Conservation (phyloP, 2,797 vertebrate genomes). For the Prionace glauca region DNA sequence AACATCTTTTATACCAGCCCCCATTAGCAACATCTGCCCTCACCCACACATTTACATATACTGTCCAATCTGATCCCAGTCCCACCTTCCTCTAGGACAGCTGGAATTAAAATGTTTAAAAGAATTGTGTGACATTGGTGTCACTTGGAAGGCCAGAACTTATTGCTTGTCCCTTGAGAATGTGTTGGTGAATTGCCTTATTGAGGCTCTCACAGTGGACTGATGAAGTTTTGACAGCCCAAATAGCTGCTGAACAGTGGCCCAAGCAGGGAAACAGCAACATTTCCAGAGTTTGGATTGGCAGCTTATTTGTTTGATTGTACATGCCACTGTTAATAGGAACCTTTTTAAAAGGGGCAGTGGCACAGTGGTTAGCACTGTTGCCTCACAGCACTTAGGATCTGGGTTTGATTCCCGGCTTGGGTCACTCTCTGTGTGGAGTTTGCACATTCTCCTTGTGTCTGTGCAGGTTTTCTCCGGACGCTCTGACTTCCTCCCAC, state of each 20-base stretch:
- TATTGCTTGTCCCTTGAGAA: not conserved
- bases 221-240: not conserved
- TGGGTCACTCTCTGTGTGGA: no score
- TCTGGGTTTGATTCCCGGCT: no score
- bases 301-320: not conserved
- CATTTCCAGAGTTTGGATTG: not conserved
- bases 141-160: not conserved
- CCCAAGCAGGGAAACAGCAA: not conserved
- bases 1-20: not conserved
- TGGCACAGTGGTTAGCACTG: no score
- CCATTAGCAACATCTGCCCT: not conserved
- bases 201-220: not conserved
- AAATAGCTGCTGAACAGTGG: not conserved
- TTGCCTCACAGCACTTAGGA: no score
- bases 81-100: not conserved
- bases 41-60: not conserved
- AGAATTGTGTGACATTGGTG: not conserved
- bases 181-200: not conserved
- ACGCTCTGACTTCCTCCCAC: no score
- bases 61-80: not conserved
- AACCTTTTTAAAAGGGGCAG: not conserved
- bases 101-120: not conserved
- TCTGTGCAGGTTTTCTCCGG: no score
- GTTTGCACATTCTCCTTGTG: no score
- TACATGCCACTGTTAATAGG: not conserved